Base-by-base conservation (phyloP, 2,113 vertebrate genomes). In the Colinus virginianus region DNA sequence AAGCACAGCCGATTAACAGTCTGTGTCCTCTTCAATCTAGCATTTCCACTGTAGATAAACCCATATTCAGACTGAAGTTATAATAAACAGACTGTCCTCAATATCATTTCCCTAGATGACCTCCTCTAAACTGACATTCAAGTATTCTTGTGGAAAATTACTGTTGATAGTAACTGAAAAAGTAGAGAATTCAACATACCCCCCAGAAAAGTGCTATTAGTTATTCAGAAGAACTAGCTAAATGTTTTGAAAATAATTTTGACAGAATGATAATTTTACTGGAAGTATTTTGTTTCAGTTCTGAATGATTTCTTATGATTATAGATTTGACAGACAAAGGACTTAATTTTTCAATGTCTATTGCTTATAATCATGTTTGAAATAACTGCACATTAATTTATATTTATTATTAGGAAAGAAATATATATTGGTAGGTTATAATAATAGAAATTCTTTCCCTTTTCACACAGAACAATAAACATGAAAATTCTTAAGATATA, bases 51-150 rank as follows among this genome's bases (percentile, higher is more conserved):
- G 78, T 71, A 94, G 76, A 78, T 90, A 94, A 95, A 95, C 77
- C 90, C 89, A 78, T 71, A 90, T 96, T 95, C 87, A 81, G 86
- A 84, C 84, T 75, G 56, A 96, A 95, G 88, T 82, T 96, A 95
- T 93, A 94, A 96, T 93, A 96, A 96, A 96, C 91, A 96, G 94
- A 91, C 94, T 97, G 95, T 94, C 95, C 96, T 96, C 91, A 96
- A 96, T 95, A 96, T 96, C 78, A 96, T 95, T 95, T 95, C 91
- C 95, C 87, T 92, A 89, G 85, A 90, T 94, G 90, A 96, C 90
- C 90, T 92, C 78, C 95, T 92, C 84, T 83, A 92, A 95, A 88
- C 51, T 94, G 91, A 91, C 83, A 96, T 94, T 93, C 83, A 86
- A 92, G 80, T 94, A 87, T 95, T 92, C 84, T 91, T 93, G 71